These are phyloP conservation scores for Gracilinanus agilis DNA, from an alignment of 2,113 vertebrate species.

Conservation along the genomic window DNA sequence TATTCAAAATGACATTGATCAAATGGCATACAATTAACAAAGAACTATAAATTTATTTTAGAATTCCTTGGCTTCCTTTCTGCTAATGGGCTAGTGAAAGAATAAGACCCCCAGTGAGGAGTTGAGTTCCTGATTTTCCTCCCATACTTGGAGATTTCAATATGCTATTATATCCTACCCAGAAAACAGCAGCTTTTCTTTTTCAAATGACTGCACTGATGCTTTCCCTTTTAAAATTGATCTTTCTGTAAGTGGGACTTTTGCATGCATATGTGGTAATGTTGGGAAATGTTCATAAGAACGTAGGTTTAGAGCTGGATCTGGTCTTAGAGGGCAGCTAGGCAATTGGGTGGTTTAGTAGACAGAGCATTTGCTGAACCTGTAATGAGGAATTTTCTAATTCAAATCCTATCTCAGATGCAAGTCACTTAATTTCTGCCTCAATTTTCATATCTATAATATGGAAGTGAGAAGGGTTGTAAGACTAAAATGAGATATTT, in stretches of 20 bases:
- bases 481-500: background rate
- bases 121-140: background rate
- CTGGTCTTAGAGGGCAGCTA: background rate
- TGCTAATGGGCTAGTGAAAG: background rate
- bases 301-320: background rate
- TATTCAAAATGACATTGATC: background rate
- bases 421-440: background rate
- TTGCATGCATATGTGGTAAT: background rate
- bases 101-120: background rate
- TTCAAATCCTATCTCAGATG: background rate
- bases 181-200: background rate
- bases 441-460: background rate
- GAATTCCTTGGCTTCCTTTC: background rate
- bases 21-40: background rate
- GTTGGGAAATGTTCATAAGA: background rate
- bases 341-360: background rate
- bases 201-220: background rate
- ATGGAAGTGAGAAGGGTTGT: background rate
- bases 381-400: background rate
- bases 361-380: background rate
- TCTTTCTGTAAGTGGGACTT: background rate
- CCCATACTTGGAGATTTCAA: background rate
- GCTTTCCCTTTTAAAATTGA: background rate
- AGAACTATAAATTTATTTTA: background rate
- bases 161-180: background rate